phyloP scores from a whole-genome alignment of 2,888 invertebrate species.

The Chelonus formosanus region DNA sequence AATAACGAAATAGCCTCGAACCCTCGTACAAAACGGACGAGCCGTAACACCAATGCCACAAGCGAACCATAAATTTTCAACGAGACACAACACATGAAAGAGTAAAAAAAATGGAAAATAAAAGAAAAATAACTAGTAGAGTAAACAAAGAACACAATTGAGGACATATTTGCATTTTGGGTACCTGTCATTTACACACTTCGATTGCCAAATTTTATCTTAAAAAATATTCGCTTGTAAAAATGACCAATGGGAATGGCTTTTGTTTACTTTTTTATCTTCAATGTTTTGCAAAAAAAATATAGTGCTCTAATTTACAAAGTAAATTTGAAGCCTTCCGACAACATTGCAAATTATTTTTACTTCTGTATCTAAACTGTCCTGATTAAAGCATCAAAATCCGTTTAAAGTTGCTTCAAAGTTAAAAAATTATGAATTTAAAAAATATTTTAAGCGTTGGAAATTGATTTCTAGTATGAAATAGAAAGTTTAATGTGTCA shows the following conservation, averaged over 20 bases:
- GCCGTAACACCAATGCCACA: slow-evolving; percentile 42
- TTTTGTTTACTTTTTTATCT: too few relatives aligned
- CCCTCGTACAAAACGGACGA: slow-evolving; percentile 38
- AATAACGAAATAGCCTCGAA: slow-evolving; percentile 45
- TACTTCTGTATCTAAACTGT: too few relatives aligned
- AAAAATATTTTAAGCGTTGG: too few relatives aligned
- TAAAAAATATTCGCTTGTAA: not conserved
- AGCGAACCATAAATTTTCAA: slow-evolving; percentile 52
- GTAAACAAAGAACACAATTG: slow-evolving; percentile 28
- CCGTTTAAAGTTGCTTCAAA: too few relatives aligned
- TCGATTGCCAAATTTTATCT: slow-evolving; percentile 19
- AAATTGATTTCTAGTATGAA: too few relatives aligned
- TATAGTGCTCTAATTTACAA: too few relatives aligned
- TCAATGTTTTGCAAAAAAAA: too few relatives aligned
- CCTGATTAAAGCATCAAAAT: too few relatives aligned
- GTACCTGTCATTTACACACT: slow-evolving; percentile 33
- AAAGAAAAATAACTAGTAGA: slow-evolving; percentile 9
- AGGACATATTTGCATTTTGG: slow-evolving; percentile 52
- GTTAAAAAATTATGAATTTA: too few relatives aligned
- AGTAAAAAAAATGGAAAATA: slow-evolving; percentile 13
- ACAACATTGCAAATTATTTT: too few relatives aligned
- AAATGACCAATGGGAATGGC: not conserved
- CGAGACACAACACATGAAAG: slow-evolving; percentile 34
- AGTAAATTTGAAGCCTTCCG: too few relatives aligned
- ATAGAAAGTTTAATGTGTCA: too few relatives aligned